Base-by-base conservation (phyloP, 2,113 vertebrate species). In the Xiphias gladius region DNA sequence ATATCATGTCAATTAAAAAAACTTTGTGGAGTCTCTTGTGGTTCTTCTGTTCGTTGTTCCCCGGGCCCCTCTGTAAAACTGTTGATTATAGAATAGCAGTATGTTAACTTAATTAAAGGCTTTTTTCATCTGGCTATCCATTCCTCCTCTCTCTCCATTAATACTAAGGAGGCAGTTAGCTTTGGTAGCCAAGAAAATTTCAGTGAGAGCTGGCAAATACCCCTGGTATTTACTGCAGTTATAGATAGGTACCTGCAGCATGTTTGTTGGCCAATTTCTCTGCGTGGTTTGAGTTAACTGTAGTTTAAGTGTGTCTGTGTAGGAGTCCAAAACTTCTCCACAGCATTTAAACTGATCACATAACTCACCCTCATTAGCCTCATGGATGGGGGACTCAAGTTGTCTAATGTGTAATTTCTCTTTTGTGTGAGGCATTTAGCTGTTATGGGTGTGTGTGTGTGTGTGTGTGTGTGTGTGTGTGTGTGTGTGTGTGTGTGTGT, bases 291-390 rank as follows among this genome's bases (percentile, higher is more conserved):
- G 24, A 66, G 2, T 32, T 65, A 13, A 46, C 68, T 67, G 86
- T 90, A 86, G 81, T 75, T 12, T 88, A 90, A 90, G 84, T 63
- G 43, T 26, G 58, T 84, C 67, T 43, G 81, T 90, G 86, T 86
- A 81, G 88, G 90, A 90, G 83, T 87, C 79, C 66, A 65, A 52
- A 89, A 88, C 43, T 79, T 88, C 67, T 83, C 50, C 58, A 75
- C 61, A 76, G 52, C 69, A 78, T 86, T 86, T 55, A 41, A 69
- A 68, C 13, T 24, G 72, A 77, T 75, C 79, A 79, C 73, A 79
- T 66, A 89, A 83, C 79, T 81, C 67, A 28, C 55, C 64, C 70
- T 85, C 82, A 84, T 87, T 84, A 84, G 80, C 62, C 46, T 81
- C 61, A 8, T 12, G 46, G 50, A 84, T 13, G 79, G 62, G 28